Evolutionary conservation across 2,797 vertebrate genomes (phyloP).

Genomic region (Uromys caudimaculatus): DNA sequence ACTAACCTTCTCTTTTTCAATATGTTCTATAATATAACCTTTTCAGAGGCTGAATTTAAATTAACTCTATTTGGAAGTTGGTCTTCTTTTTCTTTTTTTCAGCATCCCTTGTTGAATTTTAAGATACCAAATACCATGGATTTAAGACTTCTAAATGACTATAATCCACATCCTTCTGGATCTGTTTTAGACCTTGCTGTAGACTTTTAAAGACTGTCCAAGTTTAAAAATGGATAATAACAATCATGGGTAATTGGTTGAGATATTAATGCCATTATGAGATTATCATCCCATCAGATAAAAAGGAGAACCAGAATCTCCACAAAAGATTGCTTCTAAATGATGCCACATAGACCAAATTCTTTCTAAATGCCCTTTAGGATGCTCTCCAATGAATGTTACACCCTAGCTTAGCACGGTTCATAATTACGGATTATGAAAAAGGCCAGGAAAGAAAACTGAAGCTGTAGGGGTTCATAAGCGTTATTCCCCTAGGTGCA

Average conservation of each 20-base stretch:
- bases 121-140: background rate
- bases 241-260: background rate
- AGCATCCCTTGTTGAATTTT: conserved; percentile 37
- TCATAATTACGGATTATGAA: conserved; percentile 63
- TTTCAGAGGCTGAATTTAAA: conserved; percentile 59
- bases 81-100: background rate
- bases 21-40: conserved; percentile 40
- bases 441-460: conserved; percentile 69
- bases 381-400: conserved; percentile 22
- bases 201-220: background rate
- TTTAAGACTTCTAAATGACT: conserved; percentile 28
- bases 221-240: conserved; percentile 47
- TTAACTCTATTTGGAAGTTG: conserved; percentile 52
- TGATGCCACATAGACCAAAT: background rate
- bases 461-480: conserved; percentile 57
- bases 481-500: background rate
- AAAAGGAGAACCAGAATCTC: background rate
- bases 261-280: conserved; percentile 30
- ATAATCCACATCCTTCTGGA: background rate
- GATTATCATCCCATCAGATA: conserved; percentile 34
- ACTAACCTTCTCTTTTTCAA: conserved; percentile 46
- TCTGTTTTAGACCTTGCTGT: background rate
- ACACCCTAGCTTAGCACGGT: conserved; percentile 54
- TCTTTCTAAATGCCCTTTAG: conserved; percentile 48
- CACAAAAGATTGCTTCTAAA: conserved; percentile 52